Percentiles rank a stretch among this genome's conserved stretches.
Conservation (phyloP, 2,113 vertebrate species). For the Anhinga rufa region DNA sequence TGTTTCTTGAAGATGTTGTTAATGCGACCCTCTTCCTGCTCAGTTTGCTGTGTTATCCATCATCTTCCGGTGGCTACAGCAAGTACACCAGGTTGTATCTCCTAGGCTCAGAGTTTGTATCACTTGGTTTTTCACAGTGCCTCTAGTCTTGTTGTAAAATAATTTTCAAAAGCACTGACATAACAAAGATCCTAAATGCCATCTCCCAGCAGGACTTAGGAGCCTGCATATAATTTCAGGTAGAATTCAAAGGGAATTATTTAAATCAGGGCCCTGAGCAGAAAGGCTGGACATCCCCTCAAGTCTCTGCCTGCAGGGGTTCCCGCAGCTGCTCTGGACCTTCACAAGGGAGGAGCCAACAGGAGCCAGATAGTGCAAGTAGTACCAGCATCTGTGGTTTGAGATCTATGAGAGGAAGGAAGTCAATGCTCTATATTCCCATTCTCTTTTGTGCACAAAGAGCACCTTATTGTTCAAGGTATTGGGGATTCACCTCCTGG, state of each 20-base stretch:
- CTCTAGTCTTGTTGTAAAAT: not conserved
- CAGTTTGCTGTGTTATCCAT: not conserved
- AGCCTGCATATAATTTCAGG: not conserved
- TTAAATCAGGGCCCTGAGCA: not conserved
- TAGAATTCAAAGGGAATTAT: not conserved
- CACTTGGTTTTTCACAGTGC: not conserved
- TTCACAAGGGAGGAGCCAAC: not conserved
- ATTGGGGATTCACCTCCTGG: not conserved
- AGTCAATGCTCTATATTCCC: not conserved
- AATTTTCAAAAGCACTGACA: not conserved
- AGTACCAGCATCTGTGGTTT: not conserved
- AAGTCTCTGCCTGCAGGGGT: not conserved
- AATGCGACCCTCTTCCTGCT: not conserved
- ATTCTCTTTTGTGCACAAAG: not conserved
- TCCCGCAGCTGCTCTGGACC: not conserved
- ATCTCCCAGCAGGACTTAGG: not conserved
- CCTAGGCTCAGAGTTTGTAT: not conserved
- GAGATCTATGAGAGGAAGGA: not conserved
- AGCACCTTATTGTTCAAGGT: not conserved
- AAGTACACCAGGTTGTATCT: not conserved
- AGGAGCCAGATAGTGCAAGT: not conserved
- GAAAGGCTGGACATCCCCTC: not conserved
- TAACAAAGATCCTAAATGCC: not conserved
- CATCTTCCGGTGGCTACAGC: not conserved
- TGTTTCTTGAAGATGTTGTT: not conserved